phyloP scores from a whole-genome alignment of 2,797 vertebrate genomes.

The Salmo trutta region DNA sequence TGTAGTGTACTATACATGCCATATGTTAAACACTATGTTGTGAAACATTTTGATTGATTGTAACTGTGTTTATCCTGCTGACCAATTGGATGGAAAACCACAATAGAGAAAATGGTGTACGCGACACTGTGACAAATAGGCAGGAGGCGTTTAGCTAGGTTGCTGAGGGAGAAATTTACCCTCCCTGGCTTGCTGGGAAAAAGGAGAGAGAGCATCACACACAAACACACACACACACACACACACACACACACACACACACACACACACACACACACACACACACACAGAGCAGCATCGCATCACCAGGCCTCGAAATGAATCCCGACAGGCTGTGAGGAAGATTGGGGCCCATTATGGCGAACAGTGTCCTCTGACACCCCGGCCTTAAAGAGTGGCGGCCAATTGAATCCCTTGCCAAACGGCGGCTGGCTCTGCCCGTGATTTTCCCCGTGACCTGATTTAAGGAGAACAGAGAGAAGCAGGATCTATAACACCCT shows the following conservation, averaged over 20 bases:
- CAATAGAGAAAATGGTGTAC: neutral
- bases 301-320: conserved; percentile 5
- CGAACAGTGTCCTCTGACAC: conserved; percentile 14
- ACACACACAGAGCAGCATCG: neutral
- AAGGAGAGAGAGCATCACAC: neutral
- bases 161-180: neutral
- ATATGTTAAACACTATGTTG: too few relatives aligned
- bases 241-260: neutral
- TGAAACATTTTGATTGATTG: neutral
- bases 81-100: neutral
- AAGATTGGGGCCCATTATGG: conserved; percentile 3
- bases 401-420: conserved; percentile 47
- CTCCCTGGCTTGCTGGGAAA: neutral
- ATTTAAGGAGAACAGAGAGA: conserved; percentile 63
- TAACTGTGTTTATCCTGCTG: neutral
- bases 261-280: neutral
- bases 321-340: conserved; percentile 4
- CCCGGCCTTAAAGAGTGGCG: conserved; percentile 71
- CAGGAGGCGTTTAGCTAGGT: neutral
- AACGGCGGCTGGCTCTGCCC: conserved; percentile 32
- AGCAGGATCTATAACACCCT: conserved; percentile 69
- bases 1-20: neutral
- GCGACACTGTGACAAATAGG: neutral
- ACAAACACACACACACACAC: neutral
- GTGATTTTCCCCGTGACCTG: conserved; percentile 53